A percentile compares a stretch with the other conserved stretches of the same genome.
These are phyloP conservation scores for Conus betulinus DNA, from an alignment of 1,140 invertebrate species.

Conservation along the genomic window DNA sequence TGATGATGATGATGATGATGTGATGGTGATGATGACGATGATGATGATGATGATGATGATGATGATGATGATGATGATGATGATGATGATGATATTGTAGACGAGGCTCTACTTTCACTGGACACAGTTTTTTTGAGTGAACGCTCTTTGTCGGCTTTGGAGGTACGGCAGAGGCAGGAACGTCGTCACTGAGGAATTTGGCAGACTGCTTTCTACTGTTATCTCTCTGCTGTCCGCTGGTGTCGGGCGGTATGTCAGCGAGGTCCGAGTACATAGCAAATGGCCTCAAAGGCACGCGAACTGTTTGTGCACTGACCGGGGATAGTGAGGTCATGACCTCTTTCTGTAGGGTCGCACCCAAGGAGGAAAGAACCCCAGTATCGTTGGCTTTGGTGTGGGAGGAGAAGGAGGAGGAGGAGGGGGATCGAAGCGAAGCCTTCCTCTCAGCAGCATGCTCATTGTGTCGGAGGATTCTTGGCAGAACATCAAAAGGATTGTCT, in stretches of 20 bases:
- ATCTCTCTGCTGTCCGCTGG: no score
- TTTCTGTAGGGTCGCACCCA: no score
- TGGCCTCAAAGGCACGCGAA: not conserved
- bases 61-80: no score
- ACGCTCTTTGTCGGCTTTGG: not conserved
- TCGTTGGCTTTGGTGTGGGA: not conserved
- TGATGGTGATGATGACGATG: no score
- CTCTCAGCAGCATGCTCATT: not conserved
- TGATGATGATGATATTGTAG: not conserved
- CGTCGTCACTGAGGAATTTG: not conserved
- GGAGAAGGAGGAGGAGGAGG: not conserved
- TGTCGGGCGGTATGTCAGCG: not conserved
- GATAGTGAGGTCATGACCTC: not conserved
- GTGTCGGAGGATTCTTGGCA: not conserved
- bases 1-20: no score
- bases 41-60: no score
- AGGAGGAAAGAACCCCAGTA: no score
- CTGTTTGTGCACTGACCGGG: not conserved
- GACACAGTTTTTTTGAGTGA: not conserved
- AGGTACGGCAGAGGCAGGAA: not conserved
- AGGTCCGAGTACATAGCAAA: not conserved
- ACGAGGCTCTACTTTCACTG: not conserved
- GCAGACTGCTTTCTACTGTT: no score
- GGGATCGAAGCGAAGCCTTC: not conserved
- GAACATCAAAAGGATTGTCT: not conserved